phyloP scores from a whole-genome alignment of 64 coral and sea anemone genomes.

The Actinia tenebrosa region DNA sequence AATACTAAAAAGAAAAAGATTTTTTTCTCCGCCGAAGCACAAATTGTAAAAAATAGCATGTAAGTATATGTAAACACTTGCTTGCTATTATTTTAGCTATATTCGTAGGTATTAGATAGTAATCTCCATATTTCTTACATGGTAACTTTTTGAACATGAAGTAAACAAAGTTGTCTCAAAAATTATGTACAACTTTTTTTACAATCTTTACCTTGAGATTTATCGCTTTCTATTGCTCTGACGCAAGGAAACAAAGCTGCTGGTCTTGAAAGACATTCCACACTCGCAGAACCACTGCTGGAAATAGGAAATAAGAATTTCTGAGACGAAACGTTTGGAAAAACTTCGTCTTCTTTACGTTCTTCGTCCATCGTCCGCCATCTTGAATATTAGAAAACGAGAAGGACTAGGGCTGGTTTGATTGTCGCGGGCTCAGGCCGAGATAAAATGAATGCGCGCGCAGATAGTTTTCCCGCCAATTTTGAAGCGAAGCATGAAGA shows the following conservation, averaged over 20 bases:
- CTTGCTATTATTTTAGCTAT: too few relatives aligned
- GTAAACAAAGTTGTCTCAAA: not conserved
- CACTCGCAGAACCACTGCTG: not conserved
- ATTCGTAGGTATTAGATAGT: too few relatives aligned
- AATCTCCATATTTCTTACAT: too few relatives aligned
- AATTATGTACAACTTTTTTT: not conserved
- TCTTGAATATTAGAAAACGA: not conserved
- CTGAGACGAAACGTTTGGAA: not conserved
- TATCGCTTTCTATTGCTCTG: not conserved
- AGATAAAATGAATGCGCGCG: not conserved
- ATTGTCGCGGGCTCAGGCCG: not conserved
- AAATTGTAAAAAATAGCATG: too few relatives aligned
- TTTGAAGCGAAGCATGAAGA: not conserved
- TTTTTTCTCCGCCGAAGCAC: too few relatives aligned
- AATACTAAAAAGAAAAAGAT: too few relatives aligned
- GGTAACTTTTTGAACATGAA: too few relatives aligned
- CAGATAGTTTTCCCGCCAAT: constrained; percentile 6
- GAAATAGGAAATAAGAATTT: not conserved
- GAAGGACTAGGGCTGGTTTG: not conserved
- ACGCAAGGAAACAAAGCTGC: not conserved
- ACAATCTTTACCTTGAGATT: not conserved
- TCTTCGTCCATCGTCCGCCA: constrained; percentile 28
- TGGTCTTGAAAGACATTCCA: not conserved
- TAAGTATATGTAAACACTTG: too few relatives aligned
- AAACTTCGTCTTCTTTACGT: not conserved